Percentiles rank a stretch among this genome's conserved stretches.
Evolutionary conservation across 2,888 invertebrate genomes (phyloP).

Genomic region (Oconnorella tubifera): DNA sequence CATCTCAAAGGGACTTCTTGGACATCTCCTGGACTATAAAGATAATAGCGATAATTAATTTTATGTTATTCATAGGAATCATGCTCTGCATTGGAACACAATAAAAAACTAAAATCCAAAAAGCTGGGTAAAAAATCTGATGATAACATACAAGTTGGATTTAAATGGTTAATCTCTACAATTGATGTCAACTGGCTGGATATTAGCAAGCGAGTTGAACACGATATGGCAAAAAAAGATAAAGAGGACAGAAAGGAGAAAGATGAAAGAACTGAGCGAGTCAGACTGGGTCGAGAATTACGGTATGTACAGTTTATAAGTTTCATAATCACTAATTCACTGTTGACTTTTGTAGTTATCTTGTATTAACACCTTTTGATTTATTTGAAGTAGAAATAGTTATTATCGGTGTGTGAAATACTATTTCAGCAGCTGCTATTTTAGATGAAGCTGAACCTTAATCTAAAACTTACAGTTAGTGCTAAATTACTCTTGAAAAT

Average conservation of each 20-base stretch:
- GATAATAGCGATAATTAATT: no score
- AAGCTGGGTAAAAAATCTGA: not conserved
- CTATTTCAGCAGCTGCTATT: no score
- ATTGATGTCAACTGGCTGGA: constrained; percentile 73
- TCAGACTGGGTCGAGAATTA: not conserved
- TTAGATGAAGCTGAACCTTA: no score
- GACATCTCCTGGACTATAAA: no score
- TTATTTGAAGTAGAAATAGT: no score
- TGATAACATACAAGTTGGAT: not conserved
- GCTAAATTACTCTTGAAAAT: no score
- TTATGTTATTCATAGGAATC: constrained; percentile 67
- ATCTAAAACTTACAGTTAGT: no score
- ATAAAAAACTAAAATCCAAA: not conserved
- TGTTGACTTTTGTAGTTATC: no score
- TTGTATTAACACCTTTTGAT: no score
- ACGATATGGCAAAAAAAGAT: not conserved
- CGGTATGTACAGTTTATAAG: not conserved
- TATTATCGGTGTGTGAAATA: no score
- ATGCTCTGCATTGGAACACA: constrained; percentile 67
- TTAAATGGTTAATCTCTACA: constrained; percentile 68
- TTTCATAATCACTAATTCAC: not conserved
- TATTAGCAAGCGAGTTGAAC: not conserved
- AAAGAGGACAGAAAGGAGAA: not conserved
- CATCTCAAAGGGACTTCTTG: no score
- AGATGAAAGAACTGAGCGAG: not conserved